Percentiles rank a stretch among this genome's conserved stretches.
Conservation (phyloP, 2,888 invertebrate species). For the Nemapogon koenigi region DNA sequence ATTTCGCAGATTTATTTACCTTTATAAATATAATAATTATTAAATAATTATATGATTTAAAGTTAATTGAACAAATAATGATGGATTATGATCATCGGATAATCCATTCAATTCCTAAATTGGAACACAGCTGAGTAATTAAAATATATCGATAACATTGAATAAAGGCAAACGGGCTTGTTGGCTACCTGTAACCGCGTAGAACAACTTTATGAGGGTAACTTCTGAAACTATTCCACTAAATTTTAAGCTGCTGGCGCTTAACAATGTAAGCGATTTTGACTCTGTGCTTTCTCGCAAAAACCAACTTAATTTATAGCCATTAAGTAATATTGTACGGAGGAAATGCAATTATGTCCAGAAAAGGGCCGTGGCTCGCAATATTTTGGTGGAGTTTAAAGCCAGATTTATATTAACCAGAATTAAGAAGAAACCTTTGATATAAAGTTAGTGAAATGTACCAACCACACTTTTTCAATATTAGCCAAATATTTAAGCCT, state of each 20-base stretch:
- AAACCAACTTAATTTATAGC: slow-evolving; percentile 40
- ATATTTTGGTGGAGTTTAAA: too few relatives aligned
- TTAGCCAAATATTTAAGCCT: too few relatives aligned
- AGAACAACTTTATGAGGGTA: slow-evolving; percentile 29
- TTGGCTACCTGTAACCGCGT: not conserved
- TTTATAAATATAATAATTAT: too few relatives aligned
- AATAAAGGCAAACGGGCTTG: not conserved
- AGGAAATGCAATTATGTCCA: too few relatives aligned
- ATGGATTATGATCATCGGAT: not conserved
- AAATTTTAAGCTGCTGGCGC: slow-evolving; percentile 32
- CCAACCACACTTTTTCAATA: too few relatives aligned
- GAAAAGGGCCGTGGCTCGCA: too few relatives aligned
- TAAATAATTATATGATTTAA: slow-evolving; percentile 9
- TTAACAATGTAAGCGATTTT: slow-evolving; percentile 31
- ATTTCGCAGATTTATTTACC: too few relatives aligned
- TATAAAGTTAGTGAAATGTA: too few relatives aligned
- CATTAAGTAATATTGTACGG: slow-evolving; percentile 8
- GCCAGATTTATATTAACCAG: too few relatives aligned
- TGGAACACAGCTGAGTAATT: slow-evolving; percentile 6
- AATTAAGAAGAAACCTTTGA: too few relatives aligned
- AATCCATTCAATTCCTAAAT: slow-evolving; percentile 7
- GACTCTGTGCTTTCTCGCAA: slow-evolving; percentile 26
- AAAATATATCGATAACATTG: slow-evolving; percentile 10
- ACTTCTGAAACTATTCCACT: slow-evolving; percentile 40
- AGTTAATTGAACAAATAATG: slow-evolving; percentile 6